A percentile compares a stretch with the other conserved stretches of the same genome.
Evolutionary conservation across 2,113 vertebrate species (phyloP).

Genomic region (Proteles cristata): DNA sequence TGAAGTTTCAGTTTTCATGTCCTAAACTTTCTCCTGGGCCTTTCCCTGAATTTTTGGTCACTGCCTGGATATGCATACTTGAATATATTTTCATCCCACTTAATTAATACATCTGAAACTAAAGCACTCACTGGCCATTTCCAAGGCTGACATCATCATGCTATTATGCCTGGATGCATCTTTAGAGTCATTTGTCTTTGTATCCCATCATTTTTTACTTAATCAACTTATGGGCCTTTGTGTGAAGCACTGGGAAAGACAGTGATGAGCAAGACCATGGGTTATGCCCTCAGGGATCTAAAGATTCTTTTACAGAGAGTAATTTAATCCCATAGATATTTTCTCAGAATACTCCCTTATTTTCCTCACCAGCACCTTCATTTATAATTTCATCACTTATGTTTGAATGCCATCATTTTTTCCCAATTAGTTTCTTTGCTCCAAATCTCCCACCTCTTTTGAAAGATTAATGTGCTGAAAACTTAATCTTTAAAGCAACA

Average conservation of each 20-base stretch:
- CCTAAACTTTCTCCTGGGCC: neutral
- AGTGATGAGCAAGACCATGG: neutral
- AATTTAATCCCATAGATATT: neutral
- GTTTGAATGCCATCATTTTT: neutral
- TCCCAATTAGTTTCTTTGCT: conserved; percentile 9
- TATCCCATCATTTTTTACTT: neutral
- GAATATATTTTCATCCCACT: neutral
- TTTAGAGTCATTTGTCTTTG: neutral
- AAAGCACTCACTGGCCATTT: neutral
- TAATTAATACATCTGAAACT: neutral
- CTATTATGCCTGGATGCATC: neutral
- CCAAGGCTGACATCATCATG: neutral
- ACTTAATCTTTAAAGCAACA: conserved; percentile 19
- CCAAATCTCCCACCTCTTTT: neutral
- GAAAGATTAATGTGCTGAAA: conserved; percentile 48
- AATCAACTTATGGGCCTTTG: neutral
- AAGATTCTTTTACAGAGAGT: neutral
- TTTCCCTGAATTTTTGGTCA: neutral
- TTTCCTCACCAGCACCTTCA: neutral
- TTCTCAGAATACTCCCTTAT: neutral
- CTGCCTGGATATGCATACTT: neutral
- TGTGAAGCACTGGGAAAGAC: neutral
- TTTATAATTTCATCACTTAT: conserved; percentile 13
- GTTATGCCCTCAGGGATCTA: neutral
- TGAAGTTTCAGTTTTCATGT: neutral